Percentiles rank a stretch among this genome's conserved stretches.
Conservation (phyloP, 1,140 invertebrate genomes). For the Trinorchestia longiramus region DNA sequence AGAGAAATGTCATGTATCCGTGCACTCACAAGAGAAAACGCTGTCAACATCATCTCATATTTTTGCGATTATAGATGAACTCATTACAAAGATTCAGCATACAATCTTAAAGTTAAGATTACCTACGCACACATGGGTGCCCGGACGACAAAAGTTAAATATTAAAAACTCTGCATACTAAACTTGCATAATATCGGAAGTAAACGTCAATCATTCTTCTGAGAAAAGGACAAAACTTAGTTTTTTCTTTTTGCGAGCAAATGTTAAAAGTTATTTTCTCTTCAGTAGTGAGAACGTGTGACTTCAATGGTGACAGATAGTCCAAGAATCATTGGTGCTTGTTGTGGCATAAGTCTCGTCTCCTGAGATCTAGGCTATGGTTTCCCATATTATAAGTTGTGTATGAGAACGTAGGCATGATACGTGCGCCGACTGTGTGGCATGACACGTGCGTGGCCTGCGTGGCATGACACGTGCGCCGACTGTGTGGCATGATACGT, state of each 20-base stretch:
- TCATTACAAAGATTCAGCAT: not conserved
- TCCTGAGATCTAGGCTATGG: no score
- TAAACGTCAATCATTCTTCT: not conserved
- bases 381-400: no score
- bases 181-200: not conserved
- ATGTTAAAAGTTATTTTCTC: no score
- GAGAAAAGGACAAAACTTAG: not conserved
- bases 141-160: not conserved
- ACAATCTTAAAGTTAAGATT: not conserved
- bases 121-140: not conserved
- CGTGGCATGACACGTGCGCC: no score
- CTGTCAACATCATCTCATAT: not conserved
- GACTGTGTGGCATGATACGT: no score
- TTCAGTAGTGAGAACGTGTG: no score
- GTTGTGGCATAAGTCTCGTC: no score
- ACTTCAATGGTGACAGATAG: no score
- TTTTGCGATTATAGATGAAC: not conserved
- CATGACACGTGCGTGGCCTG: no score
- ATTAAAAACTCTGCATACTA: not conserved
- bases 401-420: no score
- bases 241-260: not conserved
- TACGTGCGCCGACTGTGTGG: no score
- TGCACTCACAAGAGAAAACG: not conserved
- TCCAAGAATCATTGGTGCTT: no score
- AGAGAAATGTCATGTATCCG: not conserved